phyloP scores from a whole-genome alignment of 2,113 vertebrate genomes.

The Nycticryphes semicollaris region DNA sequence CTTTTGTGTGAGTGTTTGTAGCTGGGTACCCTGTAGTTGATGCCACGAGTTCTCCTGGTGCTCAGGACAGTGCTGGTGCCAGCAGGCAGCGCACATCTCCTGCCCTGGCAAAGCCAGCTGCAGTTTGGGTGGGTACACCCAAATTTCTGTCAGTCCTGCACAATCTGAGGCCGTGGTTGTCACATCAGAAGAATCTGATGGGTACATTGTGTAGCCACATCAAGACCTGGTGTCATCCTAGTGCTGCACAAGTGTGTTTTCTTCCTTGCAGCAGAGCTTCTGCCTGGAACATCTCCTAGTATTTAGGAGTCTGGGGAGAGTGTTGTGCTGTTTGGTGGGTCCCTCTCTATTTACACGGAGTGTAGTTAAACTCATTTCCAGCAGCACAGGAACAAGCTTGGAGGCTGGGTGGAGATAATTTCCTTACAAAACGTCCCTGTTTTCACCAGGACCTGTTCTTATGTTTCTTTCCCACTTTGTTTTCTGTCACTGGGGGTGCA shows the following conservation, averaged over 20 bases:
- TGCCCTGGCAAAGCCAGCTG: rapidly evolving
- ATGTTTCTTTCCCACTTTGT: not conserved
- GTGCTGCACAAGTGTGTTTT: not conserved
- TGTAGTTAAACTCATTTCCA: not conserved
- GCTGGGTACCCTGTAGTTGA: not conserved
- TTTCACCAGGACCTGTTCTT: not conserved
- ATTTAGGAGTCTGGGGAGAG: not conserved
- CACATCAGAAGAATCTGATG: not conserved
- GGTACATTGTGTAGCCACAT: not conserved
- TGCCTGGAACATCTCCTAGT: not conserved
- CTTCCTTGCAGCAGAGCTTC: not conserved
- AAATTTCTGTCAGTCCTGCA: not conserved
- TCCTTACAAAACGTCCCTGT: not conserved
- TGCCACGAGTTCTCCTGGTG: not conserved
- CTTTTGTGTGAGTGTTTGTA: not conserved
- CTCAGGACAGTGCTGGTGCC: not conserved
- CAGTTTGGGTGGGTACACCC: rapidly evolving
- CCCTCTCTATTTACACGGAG: not conserved
- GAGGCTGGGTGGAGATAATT: not conserved
- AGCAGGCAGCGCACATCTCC: not conserved
- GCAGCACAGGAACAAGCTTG: not conserved
- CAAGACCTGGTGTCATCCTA: rapidly evolving
- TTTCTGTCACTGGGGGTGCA: not conserved
- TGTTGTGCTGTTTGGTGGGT: not conserved
- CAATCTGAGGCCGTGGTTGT: rapidly evolving